Base-by-base conservation (phyloP, 2,797 vertebrate species). In the Gastrophryne carolinensis region DNA sequence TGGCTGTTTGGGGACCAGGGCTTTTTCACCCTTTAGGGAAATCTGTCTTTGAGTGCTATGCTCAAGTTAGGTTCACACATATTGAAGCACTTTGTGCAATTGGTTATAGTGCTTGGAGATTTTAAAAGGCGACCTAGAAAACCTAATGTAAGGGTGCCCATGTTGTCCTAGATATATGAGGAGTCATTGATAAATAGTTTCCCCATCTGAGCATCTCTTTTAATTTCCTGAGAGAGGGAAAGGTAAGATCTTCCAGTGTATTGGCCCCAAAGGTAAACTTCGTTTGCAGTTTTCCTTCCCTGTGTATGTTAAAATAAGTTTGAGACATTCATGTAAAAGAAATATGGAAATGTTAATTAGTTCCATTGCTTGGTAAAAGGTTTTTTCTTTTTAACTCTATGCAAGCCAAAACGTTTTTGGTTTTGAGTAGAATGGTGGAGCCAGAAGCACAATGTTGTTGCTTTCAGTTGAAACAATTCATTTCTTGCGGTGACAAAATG, bases 121-220 rank as follows among this genome's bases (percentile, higher is more conserved):
- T 52, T 68, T 68, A 41, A 68, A 56, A 68, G 65, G 23, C 56
- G 53, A 68, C 65, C 65, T 68, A 68, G 65, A 68, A 68, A 54
- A 41, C 35, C 34, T 68, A 39, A 68, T 56, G 65, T 56, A 56
- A 68, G 47, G 29, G n/a, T 56, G 53, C 35, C 34, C 29, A 41
- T 56, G 39, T 68, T 56, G 65, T 30, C 52, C 65, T 68, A 68
- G 15, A 56, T 68, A 54, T 37, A 34, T 29, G 37, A 68, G 35
- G 50, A 68, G 65, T 68, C 34, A 68, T 68, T 56, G 50, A 68
- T 68, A 68, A 68, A 68, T 56, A 68, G 54, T 26, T 39, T 35
- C 11, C 65, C 34, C 37, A 41, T 53, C 12, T 37, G 24, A 41
- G 65, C 8, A 39, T 30, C 23, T 68, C 50, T 53, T 23, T 68